Evolutionary conservation across 92 coral and sea anemone genomes (phyloP).

Genomic region (Micromussa lordhowensis): DNA sequence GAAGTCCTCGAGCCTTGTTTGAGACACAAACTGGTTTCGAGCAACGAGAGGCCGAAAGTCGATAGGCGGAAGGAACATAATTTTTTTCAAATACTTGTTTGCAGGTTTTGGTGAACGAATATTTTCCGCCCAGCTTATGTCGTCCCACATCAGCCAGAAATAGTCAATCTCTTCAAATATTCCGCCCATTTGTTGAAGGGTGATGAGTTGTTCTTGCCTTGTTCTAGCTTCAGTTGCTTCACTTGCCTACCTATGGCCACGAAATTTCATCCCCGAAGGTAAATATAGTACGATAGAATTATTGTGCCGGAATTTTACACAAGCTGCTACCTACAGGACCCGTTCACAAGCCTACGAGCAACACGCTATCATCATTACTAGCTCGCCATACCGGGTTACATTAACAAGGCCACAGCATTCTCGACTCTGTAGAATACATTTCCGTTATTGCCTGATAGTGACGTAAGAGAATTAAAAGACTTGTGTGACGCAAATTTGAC

Average conservation of each 20-base stretch:
- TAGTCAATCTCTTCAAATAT: slow-evolving; percentile 5
- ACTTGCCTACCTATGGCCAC: background rate
- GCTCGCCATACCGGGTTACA: background rate
- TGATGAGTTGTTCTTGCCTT: background rate
- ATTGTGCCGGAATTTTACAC: background rate
- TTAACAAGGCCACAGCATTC: background rate
- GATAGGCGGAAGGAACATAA: background rate
- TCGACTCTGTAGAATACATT: background rate
- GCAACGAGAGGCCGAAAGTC: slow-evolving; percentile 17
- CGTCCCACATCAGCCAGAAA: slow-evolving; percentile 32
- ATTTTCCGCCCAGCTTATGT: background rate
- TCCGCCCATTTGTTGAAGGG: background rate
- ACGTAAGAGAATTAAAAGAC: background rate
- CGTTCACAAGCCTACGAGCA: too few relatives aligned
- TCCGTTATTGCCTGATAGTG: background rate
- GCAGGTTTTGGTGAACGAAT: background rate
- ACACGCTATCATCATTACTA: too few relatives aligned
- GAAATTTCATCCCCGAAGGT: background rate
- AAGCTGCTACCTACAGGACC: background rate
- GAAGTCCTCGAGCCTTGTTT: background rate
- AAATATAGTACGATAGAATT: background rate
- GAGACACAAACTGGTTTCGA: slow-evolving; percentile 22
- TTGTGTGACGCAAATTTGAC: background rate
- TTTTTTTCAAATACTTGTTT: background rate
- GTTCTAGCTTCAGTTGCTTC: background rate